These are phyloP conservation scores for Helicoverpa zea DNA, from an alignment of 1,140 invertebrate genomes.

Conservation along the genomic window DNA sequence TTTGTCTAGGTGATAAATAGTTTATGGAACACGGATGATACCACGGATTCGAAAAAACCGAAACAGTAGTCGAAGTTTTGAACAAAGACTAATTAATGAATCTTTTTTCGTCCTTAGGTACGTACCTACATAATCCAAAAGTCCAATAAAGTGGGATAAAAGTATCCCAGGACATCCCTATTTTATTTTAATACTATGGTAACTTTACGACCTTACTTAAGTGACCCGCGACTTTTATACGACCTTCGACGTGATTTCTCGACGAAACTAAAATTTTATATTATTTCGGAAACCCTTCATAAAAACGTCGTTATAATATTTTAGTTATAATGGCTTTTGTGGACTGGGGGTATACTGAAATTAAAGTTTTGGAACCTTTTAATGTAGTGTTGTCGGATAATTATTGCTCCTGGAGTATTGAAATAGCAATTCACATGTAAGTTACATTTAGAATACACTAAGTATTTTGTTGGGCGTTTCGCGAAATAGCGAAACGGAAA, in stretches of 20 bases:
- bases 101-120: no score
- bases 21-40: no score
- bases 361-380: neutral
- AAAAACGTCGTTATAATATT: constrained; percentile 14
- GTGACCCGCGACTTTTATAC: constrained; percentile 26
- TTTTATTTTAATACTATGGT: constrained; percentile 2
- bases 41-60: no score
- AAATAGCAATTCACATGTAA: neutral
- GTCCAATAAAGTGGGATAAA: neutral
- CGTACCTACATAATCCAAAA: no score
- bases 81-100: no score
- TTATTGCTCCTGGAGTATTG: neutral
- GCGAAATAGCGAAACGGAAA: no score
- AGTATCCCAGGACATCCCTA: neutral
- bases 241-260: constrained; percentile 17
- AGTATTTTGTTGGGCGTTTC: no score
- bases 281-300: constrained; percentile 2
- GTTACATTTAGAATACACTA: neutral
- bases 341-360: neutral
- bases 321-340: neutral
- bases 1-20: no score
- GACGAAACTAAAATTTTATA: constrained; percentile 24
- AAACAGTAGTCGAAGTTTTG: no score
- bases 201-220: constrained; percentile 21
- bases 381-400: no score